A percentile compares a stretch with the other conserved stretches of the same genome.
These are phyloP conservation scores for Holothuria scabra DNA, from an alignment of 53 echinoderm and acorn worm species.

Conservation along the genomic window DNA sequence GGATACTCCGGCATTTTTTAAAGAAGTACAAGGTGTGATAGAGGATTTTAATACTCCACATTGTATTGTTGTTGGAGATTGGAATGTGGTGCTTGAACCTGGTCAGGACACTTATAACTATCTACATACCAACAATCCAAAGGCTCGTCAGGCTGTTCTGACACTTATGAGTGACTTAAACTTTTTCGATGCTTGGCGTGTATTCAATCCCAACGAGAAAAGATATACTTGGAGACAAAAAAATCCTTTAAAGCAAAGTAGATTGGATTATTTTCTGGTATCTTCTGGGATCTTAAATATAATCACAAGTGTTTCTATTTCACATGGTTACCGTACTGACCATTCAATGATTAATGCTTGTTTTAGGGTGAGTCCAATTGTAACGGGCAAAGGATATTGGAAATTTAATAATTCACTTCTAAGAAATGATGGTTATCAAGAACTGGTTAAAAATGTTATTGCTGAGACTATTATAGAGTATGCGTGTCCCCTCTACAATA, in stretches of 20 bases:
- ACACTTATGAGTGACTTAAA: constrained; percentile 16
- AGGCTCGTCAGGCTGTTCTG: not conserved
- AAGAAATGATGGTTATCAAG: no score
- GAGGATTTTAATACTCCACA: no score
- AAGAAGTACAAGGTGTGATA: no score
- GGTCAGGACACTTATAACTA: no score
- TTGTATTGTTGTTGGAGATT: no score
- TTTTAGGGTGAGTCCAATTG: not conserved
- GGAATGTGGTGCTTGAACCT: no score
- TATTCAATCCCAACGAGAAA: not conserved
- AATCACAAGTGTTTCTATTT: not conserved
- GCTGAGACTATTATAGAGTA: no score
- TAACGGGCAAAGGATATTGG: not conserved
- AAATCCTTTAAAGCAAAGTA: constrained; percentile 22
- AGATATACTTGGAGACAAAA: constrained; percentile 31
- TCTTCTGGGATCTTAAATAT: constrained; percentile 4
- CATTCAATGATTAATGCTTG: constrained; percentile 18
- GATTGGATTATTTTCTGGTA: constrained; percentile 32
- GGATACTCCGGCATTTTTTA: no score
- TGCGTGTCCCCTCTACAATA: not conserved
- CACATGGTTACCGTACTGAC: constrained; percentile 1
- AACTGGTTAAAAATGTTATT: no score
- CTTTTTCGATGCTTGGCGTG: constrained; percentile 17
- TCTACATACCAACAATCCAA: constrained; percentile 7
- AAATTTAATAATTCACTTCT: no score